Conservation (phyloP, 2,797 vertebrate genomes). For the Peromyscus attwateri region DNA sequence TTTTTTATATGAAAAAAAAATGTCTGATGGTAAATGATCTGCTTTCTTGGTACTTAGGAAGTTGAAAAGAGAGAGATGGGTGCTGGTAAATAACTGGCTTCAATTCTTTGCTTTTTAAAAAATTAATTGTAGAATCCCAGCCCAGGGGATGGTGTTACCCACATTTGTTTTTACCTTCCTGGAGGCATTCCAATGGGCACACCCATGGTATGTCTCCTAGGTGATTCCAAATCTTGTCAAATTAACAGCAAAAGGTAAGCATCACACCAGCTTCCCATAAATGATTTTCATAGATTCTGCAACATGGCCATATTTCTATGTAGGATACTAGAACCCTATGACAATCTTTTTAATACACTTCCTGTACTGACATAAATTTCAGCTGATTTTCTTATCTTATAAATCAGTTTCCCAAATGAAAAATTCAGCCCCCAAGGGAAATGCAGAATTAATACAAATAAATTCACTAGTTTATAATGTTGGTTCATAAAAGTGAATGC, state of each 20-base stretch:
- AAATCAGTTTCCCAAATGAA: constrained; percentile 8
- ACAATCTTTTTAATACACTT: not conserved
- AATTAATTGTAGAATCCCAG: not conserved
- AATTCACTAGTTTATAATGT: constrained; percentile 4
- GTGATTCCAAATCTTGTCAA: not conserved
- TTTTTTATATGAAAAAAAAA: not conserved
- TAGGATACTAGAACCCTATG: not conserved
- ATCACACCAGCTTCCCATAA: not conserved
- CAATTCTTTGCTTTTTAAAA: not conserved
- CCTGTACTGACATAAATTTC: not conserved
- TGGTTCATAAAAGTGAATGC: constrained; percentile 11
- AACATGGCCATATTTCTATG: not conserved
- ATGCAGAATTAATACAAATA: constrained; percentile 34
- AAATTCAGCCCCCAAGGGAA: not conserved
- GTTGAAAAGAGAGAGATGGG: not conserved
- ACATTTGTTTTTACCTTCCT: not conserved
- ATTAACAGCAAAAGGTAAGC: not conserved
- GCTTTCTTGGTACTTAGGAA: not conserved
- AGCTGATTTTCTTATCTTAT: not conserved
- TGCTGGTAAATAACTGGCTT: not conserved
- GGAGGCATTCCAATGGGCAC: not conserved
- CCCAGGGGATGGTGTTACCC: not conserved
- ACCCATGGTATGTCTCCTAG: not conserved
- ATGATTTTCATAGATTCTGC: not conserved
- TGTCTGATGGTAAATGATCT: too few species aligned